Base-by-base conservation (phyloP, 2,113 vertebrate species). In the Thinocorus orbignyianus region DNA sequence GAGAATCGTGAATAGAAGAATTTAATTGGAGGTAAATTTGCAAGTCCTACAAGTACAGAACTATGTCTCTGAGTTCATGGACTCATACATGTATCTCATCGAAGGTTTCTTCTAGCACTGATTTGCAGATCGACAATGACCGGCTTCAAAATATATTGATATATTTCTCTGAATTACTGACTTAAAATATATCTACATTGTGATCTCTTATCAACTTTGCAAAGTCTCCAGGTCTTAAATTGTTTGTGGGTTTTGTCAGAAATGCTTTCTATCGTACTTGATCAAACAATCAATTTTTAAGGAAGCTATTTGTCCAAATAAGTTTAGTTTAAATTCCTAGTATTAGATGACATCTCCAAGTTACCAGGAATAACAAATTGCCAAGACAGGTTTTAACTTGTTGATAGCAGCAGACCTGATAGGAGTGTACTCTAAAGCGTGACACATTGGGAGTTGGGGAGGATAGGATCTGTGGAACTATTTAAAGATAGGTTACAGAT, bases 381-480 rank as follows among this genome's bases (percentile, higher is more conserved):
- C 23, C 61, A 84, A 79, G 39, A 5, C 8, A 71, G 10, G 2
- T 78, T 84, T 88, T 69, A 71, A 72, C 24, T 74, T 39, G 28
- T 16, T 90, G 62, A 76, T 42, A 87, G 19, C 7, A 78, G 24
- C 22, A 78, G 28, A 46, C 11, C 46, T 95, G 46, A 81, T 37
- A 66, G 18, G 71, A 73, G 4, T 13, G 5, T 35, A 65, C 28
- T 51, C 30, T 52, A 13, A 88, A 58, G 4, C 16, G 11, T 54
- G n/a, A 24, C 0, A 0, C 7, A 58, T 26, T 44, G 55, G n/a
- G 22, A 39, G 55, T 10, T 2, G 5, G 4, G 3, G 11, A 24
- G 5, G 5, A 15, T 14, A 88, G 5, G 17, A 25, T 52, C 44
- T 86, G 7, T 33, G 23, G 16, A 78, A 55, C 8, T 19, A 8